phyloP scores from a whole-genome alignment of 2,113 vertebrate genomes.

The Anoplopoma fimbria region DNA sequence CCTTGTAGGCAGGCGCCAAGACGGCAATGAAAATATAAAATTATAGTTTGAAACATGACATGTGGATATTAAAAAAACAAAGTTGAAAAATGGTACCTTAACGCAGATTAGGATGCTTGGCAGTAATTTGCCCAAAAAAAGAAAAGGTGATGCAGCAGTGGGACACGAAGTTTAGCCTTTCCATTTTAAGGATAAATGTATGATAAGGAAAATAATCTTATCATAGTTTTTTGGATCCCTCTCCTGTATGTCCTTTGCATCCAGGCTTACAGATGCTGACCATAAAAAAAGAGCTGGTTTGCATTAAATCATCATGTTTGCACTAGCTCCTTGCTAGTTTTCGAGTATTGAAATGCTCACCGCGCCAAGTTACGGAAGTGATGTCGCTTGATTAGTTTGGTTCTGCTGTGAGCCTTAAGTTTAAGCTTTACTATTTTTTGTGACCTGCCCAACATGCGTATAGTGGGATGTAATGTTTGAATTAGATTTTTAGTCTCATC shows the following conservation, averaged over 20 bases:
- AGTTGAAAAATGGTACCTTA: background rate
- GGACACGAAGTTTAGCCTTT: background rate
- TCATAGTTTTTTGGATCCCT: background rate
- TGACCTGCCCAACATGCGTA: background rate
- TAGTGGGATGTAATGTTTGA: background rate
- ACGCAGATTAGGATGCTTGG: background rate
- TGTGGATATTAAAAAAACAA: too few species aligned
- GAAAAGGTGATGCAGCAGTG: background rate
- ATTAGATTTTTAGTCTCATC: background rate
- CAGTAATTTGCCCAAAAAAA: background rate
- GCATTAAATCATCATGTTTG: background rate
- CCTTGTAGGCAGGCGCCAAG: background rate
- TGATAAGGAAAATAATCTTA: background rate
- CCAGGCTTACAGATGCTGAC: background rate
- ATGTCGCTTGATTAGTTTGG: background rate
- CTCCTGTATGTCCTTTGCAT: background rate
- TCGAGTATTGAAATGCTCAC: background rate
- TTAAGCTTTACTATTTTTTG: too few species aligned
- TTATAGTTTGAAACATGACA: too few species aligned
- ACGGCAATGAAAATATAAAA: background rate
- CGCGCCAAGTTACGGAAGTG: too few species aligned
- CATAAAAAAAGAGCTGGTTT: background rate
- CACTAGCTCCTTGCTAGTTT: background rate
- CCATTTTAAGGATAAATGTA: background rate
- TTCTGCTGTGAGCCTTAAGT: too few species aligned